phyloP scores from a whole-genome alignment of 1,140 invertebrate genomes.

The Drosophila pectinifera region DNA sequence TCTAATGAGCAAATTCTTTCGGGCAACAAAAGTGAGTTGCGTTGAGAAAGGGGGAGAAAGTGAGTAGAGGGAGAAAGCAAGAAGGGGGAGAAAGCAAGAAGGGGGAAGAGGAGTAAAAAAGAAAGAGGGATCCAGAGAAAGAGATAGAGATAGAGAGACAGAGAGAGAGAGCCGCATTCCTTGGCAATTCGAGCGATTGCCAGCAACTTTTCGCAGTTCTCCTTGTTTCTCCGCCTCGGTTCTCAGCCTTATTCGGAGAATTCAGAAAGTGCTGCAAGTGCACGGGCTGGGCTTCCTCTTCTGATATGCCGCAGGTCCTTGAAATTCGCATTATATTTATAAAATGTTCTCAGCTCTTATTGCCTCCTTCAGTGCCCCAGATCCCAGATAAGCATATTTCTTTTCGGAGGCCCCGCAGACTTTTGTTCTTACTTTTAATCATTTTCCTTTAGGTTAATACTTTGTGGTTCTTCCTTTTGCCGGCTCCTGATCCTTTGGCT shows the following conservation, averaged over 20 bases:
- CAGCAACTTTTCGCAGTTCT: conserved; percentile 20
- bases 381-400: conserved; percentile 3
- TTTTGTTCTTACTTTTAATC: not conserved
- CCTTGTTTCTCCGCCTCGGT: not conserved
- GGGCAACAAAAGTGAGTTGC: conserved; percentile 50
- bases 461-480: too few species aligned
- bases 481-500: not conserved
- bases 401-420: not conserved
- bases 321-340: conserved; percentile 3
- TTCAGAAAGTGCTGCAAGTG: conserved; percentile 13
- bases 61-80: not conserved
- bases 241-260: conserved; percentile 17
- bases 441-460: too few species aligned
- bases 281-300: not conserved
- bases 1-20: conserved; percentile 63
- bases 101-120: not conserved
- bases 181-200: conserved; percentile 13
- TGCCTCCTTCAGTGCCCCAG: not conserved
- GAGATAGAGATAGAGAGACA: not conserved
- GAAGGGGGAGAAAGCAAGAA: not conserved
- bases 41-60: conserved; percentile 1
- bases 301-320: conserved; percentile 1
- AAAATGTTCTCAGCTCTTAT: not conserved
- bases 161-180: conserved; percentile 13
- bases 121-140: not conserved